These are phyloP conservation scores for Austrolebias charrua DNA, from an alignment of 2,797 vertebrate genomes.

Conservation along the genomic window DNA sequence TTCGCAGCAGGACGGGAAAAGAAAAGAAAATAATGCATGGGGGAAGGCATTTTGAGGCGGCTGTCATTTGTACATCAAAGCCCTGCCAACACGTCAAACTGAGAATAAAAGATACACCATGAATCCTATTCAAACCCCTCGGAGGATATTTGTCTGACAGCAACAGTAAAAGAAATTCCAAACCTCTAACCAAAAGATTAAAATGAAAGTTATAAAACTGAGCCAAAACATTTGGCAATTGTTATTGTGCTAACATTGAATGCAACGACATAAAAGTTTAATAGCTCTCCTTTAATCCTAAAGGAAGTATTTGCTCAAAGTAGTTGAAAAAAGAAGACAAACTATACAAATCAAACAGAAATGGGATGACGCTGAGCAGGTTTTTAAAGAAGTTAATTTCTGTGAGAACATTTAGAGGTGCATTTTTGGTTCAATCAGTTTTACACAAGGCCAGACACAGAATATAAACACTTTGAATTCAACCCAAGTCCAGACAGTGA, in stretches of 20 bases:
- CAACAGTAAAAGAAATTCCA: not conserved
- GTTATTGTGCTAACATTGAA: conserved; percentile 2
- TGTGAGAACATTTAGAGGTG: not conserved
- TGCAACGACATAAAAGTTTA: conserved; percentile 9
- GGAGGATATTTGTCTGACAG: not conserved
- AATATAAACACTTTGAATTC: not conserved
- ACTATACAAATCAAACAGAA: conserved; percentile 3
- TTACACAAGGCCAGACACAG: not conserved
- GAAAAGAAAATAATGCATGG: conserved; percentile 24
- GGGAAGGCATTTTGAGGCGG: conserved; percentile 19
- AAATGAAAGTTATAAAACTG: conserved; percentile 3
- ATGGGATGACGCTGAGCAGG: not conserved
- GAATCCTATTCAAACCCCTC: conserved; percentile 26
- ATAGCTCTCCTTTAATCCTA: conserved; percentile 13
- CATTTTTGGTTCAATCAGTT: not conserved
- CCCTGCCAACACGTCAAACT: conserved; percentile 7
- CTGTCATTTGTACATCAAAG: conserved; percentile 22
- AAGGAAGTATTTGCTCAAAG: not conserved
- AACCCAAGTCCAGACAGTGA: not conserved
- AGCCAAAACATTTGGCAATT: not conserved
- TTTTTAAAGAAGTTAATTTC: not conserved
- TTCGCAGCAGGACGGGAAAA: conserved; percentile 26
- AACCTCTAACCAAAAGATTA: conserved; percentile 3
- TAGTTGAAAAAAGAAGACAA: conserved; percentile 18
- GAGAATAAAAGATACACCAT: conserved; percentile 15